phyloP scores from a whole-genome alignment of 2,113 vertebrate genomes.

The Megaptera novaeangliae region DNA sequence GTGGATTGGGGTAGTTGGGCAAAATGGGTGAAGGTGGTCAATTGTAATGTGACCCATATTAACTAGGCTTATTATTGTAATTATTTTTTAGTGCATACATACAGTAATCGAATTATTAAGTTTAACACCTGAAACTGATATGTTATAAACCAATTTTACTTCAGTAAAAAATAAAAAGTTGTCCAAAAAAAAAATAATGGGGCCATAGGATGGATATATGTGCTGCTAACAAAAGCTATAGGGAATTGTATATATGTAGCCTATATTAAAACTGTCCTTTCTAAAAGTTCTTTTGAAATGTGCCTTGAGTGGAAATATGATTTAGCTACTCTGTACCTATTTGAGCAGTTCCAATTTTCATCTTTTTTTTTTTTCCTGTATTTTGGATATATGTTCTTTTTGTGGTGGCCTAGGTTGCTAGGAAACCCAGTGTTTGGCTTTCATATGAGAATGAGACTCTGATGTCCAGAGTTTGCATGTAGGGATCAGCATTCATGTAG shows the following conservation, averaged over 20 bases:
- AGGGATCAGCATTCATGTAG: background rate
- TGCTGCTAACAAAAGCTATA: background rate
- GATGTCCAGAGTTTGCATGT: background rate
- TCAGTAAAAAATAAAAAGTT: too few species aligned
- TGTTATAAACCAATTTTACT: too few species aligned
- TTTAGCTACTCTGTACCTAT: background rate
- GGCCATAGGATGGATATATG: background rate
- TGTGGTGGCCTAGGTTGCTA: background rate
- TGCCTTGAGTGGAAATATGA: background rate
- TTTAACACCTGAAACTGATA: too few species aligned
- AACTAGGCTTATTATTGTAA: too few species aligned
- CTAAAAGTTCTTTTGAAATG: background rate
- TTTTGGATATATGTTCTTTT: background rate
- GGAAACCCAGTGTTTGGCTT: background rate
- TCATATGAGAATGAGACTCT: background rate
- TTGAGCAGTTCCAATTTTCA: background rate
- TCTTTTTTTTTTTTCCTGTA: background rate
- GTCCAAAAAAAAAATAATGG: background rate
- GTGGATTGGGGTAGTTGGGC: too few species aligned
- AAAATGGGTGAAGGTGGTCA: too few species aligned
- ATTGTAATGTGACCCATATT: too few species aligned
- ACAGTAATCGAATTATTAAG: too few species aligned
- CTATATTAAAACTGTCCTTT: background rate
- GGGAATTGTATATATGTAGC: background rate
- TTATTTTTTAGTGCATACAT: too few species aligned